These are phyloP conservation scores for Zhuqinia jingwanae DNA, from an alignment of 2,888 invertebrate genomes.

Conservation along the genomic window DNA sequence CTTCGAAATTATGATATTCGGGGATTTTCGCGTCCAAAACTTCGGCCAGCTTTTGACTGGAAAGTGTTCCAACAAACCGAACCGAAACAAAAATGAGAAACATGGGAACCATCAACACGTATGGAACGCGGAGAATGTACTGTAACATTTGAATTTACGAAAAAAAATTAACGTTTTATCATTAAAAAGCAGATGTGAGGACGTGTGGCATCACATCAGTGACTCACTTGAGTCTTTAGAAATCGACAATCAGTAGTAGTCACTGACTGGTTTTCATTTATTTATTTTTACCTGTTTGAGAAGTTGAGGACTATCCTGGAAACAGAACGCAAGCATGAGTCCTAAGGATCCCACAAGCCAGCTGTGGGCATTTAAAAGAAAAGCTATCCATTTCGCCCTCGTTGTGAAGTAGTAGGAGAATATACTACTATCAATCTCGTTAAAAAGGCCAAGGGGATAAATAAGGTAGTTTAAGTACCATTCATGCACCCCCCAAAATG, in stretches of 20 bases:
- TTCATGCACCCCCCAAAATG: neutral
- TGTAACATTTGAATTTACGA: neutral
- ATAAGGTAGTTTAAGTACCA: slow-evolving; percentile 5
- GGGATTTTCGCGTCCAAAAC: neutral
- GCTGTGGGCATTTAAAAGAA: slow-evolving; percentile 8
- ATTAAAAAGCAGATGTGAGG: too few species aligned
- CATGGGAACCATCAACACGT: neutral
- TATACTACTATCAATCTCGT: neutral
- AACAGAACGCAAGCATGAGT: slow-evolving; percentile 28
- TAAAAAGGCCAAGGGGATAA: slow-evolving; percentile 18
- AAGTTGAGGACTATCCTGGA: neutral
- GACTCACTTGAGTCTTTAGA: too few species aligned
- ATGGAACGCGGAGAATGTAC: slow-evolving; percentile 14
- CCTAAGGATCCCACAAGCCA: slow-evolving; percentile 32
- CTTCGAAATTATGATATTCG: neutral
- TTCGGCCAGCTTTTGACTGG: neutral
- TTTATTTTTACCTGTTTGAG: slow-evolving; percentile 18
- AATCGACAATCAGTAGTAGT: neutral
- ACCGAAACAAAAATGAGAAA: slow-evolving; percentile 4
- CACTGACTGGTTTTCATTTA: neutral
- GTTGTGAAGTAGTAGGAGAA: slow-evolving; percentile 9
- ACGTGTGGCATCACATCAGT: too few species aligned
- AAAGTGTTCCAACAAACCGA: neutral
- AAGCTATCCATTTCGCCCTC: neutral
- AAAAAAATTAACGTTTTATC: neutral